phyloP scores from a whole-genome alignment of 2,797 vertebrate species.

The Orestias chungarensis region DNA sequence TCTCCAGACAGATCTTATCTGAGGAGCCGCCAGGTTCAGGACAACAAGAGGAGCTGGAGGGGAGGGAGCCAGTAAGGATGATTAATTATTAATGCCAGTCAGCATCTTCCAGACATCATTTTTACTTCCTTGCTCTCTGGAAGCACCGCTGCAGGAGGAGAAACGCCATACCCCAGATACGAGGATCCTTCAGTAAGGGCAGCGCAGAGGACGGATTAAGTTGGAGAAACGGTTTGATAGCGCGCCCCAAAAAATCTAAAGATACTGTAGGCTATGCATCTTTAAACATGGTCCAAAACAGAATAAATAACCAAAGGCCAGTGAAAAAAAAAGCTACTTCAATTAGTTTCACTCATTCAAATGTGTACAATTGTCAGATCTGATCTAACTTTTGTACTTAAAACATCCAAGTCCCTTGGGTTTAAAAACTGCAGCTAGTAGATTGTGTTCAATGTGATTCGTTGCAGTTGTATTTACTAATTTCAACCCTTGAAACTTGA shows the following conservation, averaged over 20 bases:
- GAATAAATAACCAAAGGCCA: slow-evolving; percentile 46
- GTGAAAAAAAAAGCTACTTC: slow-evolving; percentile 7
- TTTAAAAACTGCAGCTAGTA: slow-evolving; percentile 18
- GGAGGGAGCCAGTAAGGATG: slow-evolving; percentile 56
- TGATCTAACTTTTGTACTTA: slow-evolving; percentile 25
- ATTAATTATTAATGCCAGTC: slow-evolving; percentile 78
- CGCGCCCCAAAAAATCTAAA: not conserved
- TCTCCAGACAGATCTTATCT: slow-evolving; percentile 63
- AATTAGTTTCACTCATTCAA: slow-evolving; percentile 26
- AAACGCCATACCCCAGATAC: slow-evolving; percentile 55
- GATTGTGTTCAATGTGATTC: slow-evolving; percentile 40
- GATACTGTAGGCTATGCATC: slow-evolving; percentile 25
- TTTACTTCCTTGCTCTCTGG: slow-evolving; percentile 52
- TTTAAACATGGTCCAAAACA: slow-evolving; percentile 26
- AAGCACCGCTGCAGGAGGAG: slow-evolving; percentile 54
- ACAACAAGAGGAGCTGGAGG: slow-evolving; percentile 53
- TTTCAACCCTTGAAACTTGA: not conserved
- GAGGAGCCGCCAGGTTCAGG: slow-evolving; percentile 39
- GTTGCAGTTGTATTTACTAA: slow-evolving; percentile 33
- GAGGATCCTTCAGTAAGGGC: slow-evolving; percentile 59
- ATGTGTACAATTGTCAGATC: slow-evolving; percentile 39
- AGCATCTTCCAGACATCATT: slow-evolving; percentile 71
- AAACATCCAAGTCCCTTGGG: slow-evolving; percentile 12
- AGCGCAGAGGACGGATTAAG: slow-evolving; percentile 43
- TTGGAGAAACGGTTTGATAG: slow-evolving; percentile 7